Conservation (phyloP, 2,113 vertebrate species). For the Tragelaphus imberbis region DNA sequence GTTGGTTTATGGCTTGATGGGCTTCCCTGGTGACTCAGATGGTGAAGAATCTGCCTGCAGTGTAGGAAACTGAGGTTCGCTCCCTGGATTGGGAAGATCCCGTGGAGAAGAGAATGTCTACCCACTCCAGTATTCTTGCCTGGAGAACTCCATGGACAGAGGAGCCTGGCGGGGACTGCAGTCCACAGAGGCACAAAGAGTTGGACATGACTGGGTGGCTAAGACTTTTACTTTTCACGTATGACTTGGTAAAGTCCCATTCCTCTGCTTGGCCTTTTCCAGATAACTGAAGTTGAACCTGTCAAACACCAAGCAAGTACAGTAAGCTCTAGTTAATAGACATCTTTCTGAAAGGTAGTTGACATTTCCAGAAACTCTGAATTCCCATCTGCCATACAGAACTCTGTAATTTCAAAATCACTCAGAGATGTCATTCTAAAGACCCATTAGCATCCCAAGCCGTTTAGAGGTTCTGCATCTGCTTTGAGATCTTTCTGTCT, state of each 20-base stretch:
- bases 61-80: not conserved
- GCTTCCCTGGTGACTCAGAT: not conserved
- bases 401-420: constrained; percentile 43
- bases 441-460: not conserved
- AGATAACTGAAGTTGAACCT: constrained; percentile 25
- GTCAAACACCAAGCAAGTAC: not conserved
- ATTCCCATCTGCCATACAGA: constrained; percentile 49
- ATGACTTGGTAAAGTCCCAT: not conserved
- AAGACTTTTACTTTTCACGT: not conserved
- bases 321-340: constrained; percentile 50
- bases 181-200: not conserved
- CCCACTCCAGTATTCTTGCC: not conserved
- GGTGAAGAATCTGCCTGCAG: not conserved
- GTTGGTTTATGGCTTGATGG: not conserved
- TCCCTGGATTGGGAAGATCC: not conserved
- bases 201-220: not conserved
- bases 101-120: not conserved
- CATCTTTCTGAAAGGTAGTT: constrained; percentile 49
- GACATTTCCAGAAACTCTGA: constrained; percentile 63
- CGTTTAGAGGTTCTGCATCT: not conserved
- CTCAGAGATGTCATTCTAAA: constrained; percentile 24
- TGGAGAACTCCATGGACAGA: not conserved
- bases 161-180: not conserved
- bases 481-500: not conserved
- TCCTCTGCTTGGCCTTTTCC: constrained; percentile 2